phyloP scores from a whole-genome alignment of 2,888 invertebrate species.

The Drosophila anomelani region DNA sequence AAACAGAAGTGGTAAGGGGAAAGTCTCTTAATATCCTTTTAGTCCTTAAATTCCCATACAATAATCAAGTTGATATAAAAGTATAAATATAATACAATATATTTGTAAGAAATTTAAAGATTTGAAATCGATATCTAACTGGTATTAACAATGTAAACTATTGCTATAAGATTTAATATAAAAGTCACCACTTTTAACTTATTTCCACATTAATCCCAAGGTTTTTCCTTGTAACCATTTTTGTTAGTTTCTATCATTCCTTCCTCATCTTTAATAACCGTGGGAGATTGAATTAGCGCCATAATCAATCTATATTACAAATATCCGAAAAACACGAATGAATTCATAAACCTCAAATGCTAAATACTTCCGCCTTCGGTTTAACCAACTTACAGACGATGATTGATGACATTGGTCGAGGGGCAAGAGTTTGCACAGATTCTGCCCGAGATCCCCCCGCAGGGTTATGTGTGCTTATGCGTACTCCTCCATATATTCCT shows the following conservation, averaged over 20 bases:
- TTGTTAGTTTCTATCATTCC: background rate
- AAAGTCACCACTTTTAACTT: no score
- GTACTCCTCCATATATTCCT: constrained; percentile 19
- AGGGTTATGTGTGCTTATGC: constrained; percentile 20
- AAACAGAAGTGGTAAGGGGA: background rate
- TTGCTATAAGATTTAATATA: background rate
- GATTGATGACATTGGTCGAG: constrained; percentile 67
- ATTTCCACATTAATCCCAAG: background rate
- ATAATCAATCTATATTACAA: constrained; percentile 69
- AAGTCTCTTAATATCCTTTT: background rate
- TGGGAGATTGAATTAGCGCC: constrained; percentile 36
- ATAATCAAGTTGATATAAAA: background rate
- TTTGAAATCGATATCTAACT: background rate
- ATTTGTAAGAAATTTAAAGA: background rate
- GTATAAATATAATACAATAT: background rate
- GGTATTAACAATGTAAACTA: background rate
- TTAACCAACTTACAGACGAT: constrained; percentile 55
- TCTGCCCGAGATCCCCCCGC: constrained; percentile 50
- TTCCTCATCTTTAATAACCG: constrained; percentile 29
- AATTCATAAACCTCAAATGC: constrained; percentile 38
- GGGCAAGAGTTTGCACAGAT: constrained; percentile 62
- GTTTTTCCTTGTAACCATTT: background rate
- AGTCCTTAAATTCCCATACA: background rate
- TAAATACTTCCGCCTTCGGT: constrained; percentile 67
- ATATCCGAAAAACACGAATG: constrained; percentile 38